These are phyloP conservation scores for Catocala nupta DNA, from an alignment of 2,888 invertebrate genomes.

Conservation along the genomic window DNA sequence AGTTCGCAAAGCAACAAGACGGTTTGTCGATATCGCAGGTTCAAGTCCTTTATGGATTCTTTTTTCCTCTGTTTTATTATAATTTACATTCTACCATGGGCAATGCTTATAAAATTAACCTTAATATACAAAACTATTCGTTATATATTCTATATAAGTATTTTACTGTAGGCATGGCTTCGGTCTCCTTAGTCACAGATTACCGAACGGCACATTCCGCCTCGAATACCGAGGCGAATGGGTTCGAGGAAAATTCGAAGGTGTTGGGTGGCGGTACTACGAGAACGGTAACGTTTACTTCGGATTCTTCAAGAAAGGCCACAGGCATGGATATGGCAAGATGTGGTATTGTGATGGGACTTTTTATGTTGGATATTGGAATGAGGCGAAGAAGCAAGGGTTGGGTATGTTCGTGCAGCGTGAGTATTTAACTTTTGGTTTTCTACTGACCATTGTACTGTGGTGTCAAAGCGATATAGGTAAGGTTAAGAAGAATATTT, in stretches of 20 bases:
- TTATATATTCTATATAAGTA: background rate
- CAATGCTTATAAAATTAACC: no score
- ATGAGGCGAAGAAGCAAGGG: slow-evolving; percentile 77
- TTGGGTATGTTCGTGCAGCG: slow-evolving; percentile 86
- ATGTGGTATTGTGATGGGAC: slow-evolving; percentile 88
- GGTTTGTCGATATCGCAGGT: no score
- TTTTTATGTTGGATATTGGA: slow-evolving; percentile 89
- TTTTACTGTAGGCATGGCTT: slow-evolving; percentile 82
- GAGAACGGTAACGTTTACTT: slow-evolving; percentile 88
- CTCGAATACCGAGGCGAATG: slow-evolving; percentile 88
- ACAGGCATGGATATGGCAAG: slow-evolving; percentile 87
- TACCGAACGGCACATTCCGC: slow-evolving; percentile 73
- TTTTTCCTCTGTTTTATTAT: no score
- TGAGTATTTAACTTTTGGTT: slow-evolving; percentile 48
- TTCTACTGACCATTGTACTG: no score
- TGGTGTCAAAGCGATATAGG: no score
- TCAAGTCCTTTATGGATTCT: no score
- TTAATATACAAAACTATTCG: no score
- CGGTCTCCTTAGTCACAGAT: slow-evolving; percentile 81
- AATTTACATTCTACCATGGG: no score
- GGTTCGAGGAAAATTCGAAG: slow-evolving; percentile 86
- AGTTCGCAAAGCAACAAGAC: no score
- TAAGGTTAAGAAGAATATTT: no score
- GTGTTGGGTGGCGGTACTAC: slow-evolving; percentile 87
- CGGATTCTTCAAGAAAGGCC: slow-evolving; percentile 84